A percentile compares a stretch with the other conserved stretches of the same genome.
Evolutionary conservation across 2,113 vertebrate species (phyloP).

Genomic region (Sakesphorus luctuosus): DNA sequence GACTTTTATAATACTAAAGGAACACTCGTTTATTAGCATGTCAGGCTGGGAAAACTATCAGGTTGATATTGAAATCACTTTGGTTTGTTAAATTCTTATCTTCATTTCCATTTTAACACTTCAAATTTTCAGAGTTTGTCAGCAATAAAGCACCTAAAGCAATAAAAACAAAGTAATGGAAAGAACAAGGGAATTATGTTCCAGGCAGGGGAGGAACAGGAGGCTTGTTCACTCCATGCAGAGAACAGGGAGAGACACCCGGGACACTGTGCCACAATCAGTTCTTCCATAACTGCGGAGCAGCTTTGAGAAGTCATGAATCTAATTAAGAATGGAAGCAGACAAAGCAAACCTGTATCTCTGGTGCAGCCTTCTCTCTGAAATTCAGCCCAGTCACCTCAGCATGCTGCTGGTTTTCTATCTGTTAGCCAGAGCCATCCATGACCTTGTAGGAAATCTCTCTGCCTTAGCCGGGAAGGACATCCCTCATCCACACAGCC

Average conservation of each 20-base stretch:
- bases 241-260: fast-evolving
- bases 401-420: background rate
- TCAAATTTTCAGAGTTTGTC: background rate
- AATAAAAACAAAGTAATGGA: background rate
- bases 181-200: background rate
- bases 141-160: background rate
- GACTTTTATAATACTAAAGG: conserved; percentile 20
- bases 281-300: fast-evolving
- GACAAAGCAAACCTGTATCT: background rate
- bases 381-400: background rate
- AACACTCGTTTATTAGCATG: background rate
- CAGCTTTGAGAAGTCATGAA: background rate
- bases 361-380: background rate
- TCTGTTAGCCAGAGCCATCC: background rate
- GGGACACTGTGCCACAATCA: fast-evolving
- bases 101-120: background rate
- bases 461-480: background rate
- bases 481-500: background rate
- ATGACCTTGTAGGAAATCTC: background rate
- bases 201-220: background rate
- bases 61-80: conserved; percentile 27
- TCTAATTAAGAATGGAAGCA: background rate
- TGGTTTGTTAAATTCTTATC: conserved; percentile 13
- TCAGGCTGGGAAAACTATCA: background rate
- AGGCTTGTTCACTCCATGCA: background rate